phyloP scores from a whole-genome alignment of 2,797 vertebrate genomes.

The Miichthys miiuy region DNA sequence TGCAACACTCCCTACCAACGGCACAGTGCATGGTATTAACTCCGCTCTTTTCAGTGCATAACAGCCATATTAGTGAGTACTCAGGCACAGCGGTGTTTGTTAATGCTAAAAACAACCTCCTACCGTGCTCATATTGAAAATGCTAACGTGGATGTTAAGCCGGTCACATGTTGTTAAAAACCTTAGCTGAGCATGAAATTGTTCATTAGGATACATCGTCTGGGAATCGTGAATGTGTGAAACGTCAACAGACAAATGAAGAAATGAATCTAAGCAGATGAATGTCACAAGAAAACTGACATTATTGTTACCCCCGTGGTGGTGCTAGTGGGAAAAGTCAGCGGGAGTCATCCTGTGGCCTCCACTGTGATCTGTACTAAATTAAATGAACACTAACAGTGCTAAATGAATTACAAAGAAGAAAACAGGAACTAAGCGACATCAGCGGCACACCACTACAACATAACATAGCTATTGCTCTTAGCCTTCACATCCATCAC shows the following conservation, averaged over 20 bases:
- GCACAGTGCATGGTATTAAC: no score
- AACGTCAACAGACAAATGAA: not conserved
- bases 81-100: not conserved
- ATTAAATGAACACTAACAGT: not conserved
- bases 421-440: not conserved
- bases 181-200: not conserved
- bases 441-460: not conserved
- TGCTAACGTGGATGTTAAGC: not conserved
- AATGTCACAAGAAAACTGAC: not conserved
- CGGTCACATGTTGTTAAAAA: not conserved
- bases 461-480: not conserved
- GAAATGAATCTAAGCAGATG: not conserved
- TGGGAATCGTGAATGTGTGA: not conserved
- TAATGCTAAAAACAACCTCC: no score
- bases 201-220: not conserved
- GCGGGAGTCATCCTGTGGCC: not conserved
- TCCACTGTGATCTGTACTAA: not conserved
- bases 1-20: no score
- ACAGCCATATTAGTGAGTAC: not conserved
- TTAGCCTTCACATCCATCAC: not conserved
- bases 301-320: not conserved
- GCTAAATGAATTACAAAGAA: not conserved
- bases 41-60: no score
- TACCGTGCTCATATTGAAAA: not conserved
- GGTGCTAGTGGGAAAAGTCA: not conserved